phyloP scores from a whole-genome alignment of 2,113 vertebrate genomes.

The Tupaia tana region DNA sequence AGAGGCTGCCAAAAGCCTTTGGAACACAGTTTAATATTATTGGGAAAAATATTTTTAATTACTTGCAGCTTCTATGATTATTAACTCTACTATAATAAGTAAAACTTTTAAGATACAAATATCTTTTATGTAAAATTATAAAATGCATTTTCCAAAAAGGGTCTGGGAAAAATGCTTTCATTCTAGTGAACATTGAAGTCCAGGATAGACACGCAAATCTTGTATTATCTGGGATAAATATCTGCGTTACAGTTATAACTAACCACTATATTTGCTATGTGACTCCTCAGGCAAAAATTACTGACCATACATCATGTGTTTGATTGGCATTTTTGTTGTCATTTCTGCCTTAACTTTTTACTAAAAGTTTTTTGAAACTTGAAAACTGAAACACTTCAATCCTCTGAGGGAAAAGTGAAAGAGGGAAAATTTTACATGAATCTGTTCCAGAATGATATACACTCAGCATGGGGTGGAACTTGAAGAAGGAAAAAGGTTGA shows the following conservation, averaged over 20 bases:
- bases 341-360: conserved; percentile 46
- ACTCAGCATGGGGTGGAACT: neutral
- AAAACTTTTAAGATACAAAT: conserved; percentile 16
- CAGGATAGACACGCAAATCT: neutral
- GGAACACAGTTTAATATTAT: conserved; percentile 43
- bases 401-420: conserved; percentile 10
- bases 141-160: neutral
- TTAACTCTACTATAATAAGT: conserved; percentile 13
- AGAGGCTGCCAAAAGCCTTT: conserved; percentile 28
- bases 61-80: conserved; percentile 15
- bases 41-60: conserved; percentile 59
- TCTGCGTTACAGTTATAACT: neutral
- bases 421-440: neutral
- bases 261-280: neutral
- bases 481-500: conserved; percentile 4
- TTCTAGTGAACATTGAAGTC: conserved; percentile 20
- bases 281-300: conserved; percentile 55
- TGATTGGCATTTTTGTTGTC: conserved; percentile 50
- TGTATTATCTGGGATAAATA: conserved; percentile 30
- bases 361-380: conserved; percentile 28
- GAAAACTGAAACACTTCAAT: conserved; percentile 39
- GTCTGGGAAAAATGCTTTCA: neutral
- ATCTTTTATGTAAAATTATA: neutral
- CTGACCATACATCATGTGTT: neutral
- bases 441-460: conserved; percentile 9